Percentiles rank a stretch among this genome's conserved stretches.
phyloP scores from a whole-genome alignment of 2,113 vertebrate species.

The Actenoides lindsayi region DNA sequence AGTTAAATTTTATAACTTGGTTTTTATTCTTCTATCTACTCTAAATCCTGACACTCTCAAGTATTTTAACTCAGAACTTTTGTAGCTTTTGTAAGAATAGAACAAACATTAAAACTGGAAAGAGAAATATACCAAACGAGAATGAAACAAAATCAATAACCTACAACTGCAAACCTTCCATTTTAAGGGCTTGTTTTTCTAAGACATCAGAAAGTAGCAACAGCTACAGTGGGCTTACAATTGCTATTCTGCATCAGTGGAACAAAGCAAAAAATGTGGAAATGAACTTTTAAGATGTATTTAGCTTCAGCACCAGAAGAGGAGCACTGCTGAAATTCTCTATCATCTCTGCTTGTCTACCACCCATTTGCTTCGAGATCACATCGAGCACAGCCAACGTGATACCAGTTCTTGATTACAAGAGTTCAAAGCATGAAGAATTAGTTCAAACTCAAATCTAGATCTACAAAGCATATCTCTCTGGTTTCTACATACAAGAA shows the following conservation, averaged over 20 bases:
- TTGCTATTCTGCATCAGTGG: background rate
- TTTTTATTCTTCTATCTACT: background rate
- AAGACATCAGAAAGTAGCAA: background rate
- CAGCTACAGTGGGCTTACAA: background rate
- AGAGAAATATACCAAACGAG: background rate
- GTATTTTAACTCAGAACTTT: background rate
- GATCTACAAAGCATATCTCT: background rate
- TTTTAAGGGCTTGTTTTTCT: background rate
- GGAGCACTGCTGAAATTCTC: background rate
- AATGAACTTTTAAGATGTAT: background rate
- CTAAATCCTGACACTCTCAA: background rate
- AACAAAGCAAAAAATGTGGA: background rate
- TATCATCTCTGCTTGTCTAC: background rate
- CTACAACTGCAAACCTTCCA: background rate
- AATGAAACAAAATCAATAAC: background rate
- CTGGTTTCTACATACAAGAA: background rate
- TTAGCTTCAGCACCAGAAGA: background rate
- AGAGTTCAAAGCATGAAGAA: background rate
- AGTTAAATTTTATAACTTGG: background rate
- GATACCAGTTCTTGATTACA: background rate
- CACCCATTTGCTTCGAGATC: background rate
- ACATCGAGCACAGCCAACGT: background rate
- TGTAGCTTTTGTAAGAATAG: background rate
- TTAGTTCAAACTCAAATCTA: background rate
- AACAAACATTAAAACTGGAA: background rate